These are phyloP conservation scores for Amblyopsis rosae DNA, from an alignment of 2,113 vertebrate species.

Conservation along the genomic window DNA sequence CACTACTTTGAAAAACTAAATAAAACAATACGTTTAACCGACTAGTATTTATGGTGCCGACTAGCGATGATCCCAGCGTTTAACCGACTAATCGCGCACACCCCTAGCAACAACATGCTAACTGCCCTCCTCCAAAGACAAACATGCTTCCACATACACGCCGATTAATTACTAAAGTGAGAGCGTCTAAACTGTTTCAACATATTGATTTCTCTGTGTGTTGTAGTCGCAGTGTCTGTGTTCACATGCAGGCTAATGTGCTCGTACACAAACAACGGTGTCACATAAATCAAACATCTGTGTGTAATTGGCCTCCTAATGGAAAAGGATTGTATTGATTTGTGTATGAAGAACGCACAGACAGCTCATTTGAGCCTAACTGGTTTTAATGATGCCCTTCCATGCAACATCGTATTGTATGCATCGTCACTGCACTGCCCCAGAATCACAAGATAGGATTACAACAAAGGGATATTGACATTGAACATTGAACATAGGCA, in stretches of 20 bases:
- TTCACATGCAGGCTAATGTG: conserved; percentile 10
- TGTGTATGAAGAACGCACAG: conserved; percentile 37
- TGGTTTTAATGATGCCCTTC: conserved; percentile 47
- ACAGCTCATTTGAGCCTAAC: conserved; percentile 32
- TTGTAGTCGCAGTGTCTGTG: conserved; percentile 7
- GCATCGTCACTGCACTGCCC: conserved; percentile 19
- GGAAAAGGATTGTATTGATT: conserved; percentile 49
- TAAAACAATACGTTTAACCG: no score
- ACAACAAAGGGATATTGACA: conserved; percentile 22
- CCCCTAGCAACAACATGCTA: background rate
- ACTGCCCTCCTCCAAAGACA: background rate
- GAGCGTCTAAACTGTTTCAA: conserved; percentile 2
- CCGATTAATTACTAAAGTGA: conserved; percentile 29
- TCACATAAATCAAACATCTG: conserved; percentile 45
- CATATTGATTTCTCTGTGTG: conserved; percentile 16
- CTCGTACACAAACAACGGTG: conserved; percentile 19
- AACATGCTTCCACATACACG: conserved; percentile 6
- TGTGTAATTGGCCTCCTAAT: conserved; percentile 46
- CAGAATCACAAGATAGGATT: background rate
- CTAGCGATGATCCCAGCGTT: no score
- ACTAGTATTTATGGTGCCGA: no score
- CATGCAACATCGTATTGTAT: conserved; percentile 14
- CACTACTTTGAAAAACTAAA: no score
- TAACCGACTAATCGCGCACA: no score
- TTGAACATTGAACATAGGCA: background rate